phyloP scores from a whole-genome alignment of 2,888 invertebrate species.

The Thecophora atra region DNA sequence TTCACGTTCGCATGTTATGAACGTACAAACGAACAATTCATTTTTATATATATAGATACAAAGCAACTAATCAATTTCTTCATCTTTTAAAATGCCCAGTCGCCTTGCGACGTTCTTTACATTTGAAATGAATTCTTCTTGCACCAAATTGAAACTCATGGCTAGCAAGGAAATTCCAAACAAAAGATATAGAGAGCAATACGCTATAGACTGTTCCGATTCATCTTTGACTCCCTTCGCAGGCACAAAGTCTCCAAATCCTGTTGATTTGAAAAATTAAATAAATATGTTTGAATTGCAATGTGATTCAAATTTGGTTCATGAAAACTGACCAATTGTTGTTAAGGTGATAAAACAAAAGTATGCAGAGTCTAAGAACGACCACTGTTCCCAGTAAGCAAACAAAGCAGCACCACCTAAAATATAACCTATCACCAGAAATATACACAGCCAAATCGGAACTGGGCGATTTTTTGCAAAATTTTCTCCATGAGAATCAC shows the following conservation, averaged over 20 bases:
- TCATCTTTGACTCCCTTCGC: slow-evolving; percentile 71
- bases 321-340: slow-evolving; percentile 74
- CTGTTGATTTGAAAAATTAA: slow-evolving; percentile 49
- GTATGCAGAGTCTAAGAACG: slow-evolving; percentile 86
- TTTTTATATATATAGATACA: too few relatives aligned
- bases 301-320: background rate
- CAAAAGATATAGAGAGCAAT: slow-evolving; percentile 90
- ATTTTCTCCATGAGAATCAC: slow-evolving; percentile 65
- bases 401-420: slow-evolving; percentile 89
- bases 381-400: slow-evolving; percentile 86
- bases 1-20: too few relatives aligned
- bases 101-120: slow-evolving; percentile 86
- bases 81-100: slow-evolving; percentile 87
- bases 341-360: slow-evolving; percentile 95
- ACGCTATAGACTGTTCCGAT: slow-evolving; percentile 72
- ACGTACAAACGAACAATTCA: too few relatives aligned
- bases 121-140: slow-evolving; percentile 90
- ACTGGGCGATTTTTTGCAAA: slow-evolving; percentile 72
- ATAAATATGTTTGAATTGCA: background rate
- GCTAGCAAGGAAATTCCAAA: slow-evolving; percentile 94
- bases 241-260: slow-evolving; percentile 92
- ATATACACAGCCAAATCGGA: slow-evolving; percentile 89
- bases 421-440: slow-evolving; percentile 88
- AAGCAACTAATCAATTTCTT: slow-evolving; percentile 73
- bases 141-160: slow-evolving; percentile 97